A percentile compares a stretch with the other conserved stretches of the same genome.
These are phyloP conservation scores for Lycophotia porphyrea DNA, from an alignment of 2,888 invertebrate species.

Conservation along the genomic window DNA sequence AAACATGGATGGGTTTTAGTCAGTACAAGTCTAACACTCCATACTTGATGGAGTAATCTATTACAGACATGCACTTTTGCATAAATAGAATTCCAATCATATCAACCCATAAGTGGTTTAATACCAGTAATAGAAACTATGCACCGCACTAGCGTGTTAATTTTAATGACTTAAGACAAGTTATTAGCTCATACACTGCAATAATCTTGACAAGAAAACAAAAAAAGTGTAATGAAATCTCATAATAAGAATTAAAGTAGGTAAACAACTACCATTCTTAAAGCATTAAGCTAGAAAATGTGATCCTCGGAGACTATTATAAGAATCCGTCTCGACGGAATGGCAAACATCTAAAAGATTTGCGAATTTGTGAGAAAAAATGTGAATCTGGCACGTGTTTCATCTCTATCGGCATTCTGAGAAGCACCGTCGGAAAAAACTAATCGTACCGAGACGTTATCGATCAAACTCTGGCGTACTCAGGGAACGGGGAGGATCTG, in stretches of 20 bases:
- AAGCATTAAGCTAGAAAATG: slow-evolving; percentile 32
- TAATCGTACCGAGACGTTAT: slow-evolving; percentile 42
- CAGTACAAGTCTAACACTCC: no score
- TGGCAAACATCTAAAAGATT: slow-evolving; percentile 39
- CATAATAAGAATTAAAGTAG: slow-evolving; percentile 26
- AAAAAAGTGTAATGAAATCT: slow-evolving; percentile 48
- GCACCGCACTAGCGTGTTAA: slow-evolving; percentile 56
- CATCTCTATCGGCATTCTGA: slow-evolving; percentile 45
- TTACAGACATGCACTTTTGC: slow-evolving; percentile 15
- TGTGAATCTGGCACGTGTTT: slow-evolving; percentile 56
- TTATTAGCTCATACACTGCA: slow-evolving; percentile 60
- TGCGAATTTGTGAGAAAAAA: slow-evolving; percentile 41
- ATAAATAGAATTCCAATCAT: slow-evolving; percentile 24
- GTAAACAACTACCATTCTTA: slow-evolving; percentile 8
- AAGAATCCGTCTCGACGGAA: slow-evolving; percentile 32
- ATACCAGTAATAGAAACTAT: slow-evolving; percentile 25
- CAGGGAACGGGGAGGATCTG: slow-evolving; percentile 3
- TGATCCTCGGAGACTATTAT: slow-evolving; percentile 22
- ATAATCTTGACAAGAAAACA: slow-evolving; percentile 53
- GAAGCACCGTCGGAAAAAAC: slow-evolving; percentile 32
- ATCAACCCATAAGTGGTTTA: slow-evolving; percentile 7
- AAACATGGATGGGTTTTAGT: no score
- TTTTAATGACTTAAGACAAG: slow-evolving; percentile 62
- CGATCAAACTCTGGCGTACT: slow-evolving; percentile 36
- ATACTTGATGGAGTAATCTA: neutral